A percentile compares a stretch with the other conserved stretches of the same genome.
Evolutionary conservation across 2,888 invertebrate species (phyloP).

Genomic region (Copidosoma aretas): DNA sequence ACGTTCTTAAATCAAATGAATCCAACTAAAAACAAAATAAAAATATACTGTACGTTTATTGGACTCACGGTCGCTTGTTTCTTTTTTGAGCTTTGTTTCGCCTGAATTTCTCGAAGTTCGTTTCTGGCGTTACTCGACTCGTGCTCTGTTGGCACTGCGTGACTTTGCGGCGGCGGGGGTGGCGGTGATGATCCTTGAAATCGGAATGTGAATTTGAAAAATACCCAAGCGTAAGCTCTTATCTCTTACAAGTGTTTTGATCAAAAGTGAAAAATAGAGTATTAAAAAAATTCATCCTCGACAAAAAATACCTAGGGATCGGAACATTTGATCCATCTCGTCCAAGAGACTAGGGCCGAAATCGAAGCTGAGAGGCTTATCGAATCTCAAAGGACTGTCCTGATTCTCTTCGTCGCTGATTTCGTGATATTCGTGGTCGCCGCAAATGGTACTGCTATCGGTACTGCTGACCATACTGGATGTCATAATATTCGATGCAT

Average conservation of each 20-base stretch:
- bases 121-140: slow-evolving; percentile 73
- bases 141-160: slow-evolving; percentile 59
- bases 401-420: slow-evolving; percentile 79
- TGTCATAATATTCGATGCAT: slow-evolving; percentile 48
- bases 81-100: slow-evolving; percentile 64
- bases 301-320: slow-evolving; percentile 60
- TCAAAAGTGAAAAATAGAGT: no score
- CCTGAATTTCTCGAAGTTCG: slow-evolving; percentile 72
- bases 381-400: slow-evolving; percentile 63
- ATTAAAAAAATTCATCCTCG: neutral
- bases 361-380: slow-evolving; percentile 69
- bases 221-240: no score
- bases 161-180: slow-evolving; percentile 49
- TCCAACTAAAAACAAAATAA: slow-evolving; percentile 46
- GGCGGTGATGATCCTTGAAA: slow-evolving; percentile 54
- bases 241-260: no score
- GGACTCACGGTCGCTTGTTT: slow-evolving; percentile 67
- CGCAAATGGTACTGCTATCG: slow-evolving; percentile 44
- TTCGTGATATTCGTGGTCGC: slow-evolving; percentile 81
- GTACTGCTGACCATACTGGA: slow-evolving; percentile 50
- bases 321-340: slow-evolving; percentile 88
- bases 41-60: slow-evolving; percentile 57
- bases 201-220: no score
- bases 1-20: slow-evolving; percentile 30
- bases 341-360: slow-evolving; percentile 90